Base-by-base conservation (phyloP, 2,113 vertebrate genomes). In the Pseudorectes ferrugineus region DNA sequence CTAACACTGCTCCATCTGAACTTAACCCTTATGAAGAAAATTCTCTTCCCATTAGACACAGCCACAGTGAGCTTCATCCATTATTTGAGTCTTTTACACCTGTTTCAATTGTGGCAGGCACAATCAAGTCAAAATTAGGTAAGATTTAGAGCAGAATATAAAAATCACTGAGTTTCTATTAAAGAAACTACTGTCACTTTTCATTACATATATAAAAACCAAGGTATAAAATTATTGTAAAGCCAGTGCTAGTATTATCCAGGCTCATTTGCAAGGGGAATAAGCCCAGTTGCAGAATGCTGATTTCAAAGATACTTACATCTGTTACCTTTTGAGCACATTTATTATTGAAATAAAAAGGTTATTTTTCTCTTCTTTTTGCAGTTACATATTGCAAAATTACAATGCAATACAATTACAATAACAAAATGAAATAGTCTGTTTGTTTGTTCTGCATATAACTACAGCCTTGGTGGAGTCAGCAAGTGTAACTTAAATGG, bases 141-240 rank as follows among this genome's bases (percentile, higher is more conserved):
- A 85, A 51, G 19, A 45, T 40, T 43, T 66, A 51, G 26, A 65
- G 21, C 19, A 74, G 28, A 59, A 77, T 19, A 73, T 7, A 84
- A 35, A 79, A 91, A 42, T 54, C 43, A 22, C 7, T 5, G 8
- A 38, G 29, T 55, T 77, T 48, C n/a, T 71, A 22, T 8, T 80
- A 15, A 88, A 72, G 8, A 48, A 49, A 68, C 14, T 55, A n/a
- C 12, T 28, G 9, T 29, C 12, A 28, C 17, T 49, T 62, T 77
- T 52, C 2, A 3, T 28, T 57, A 58, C 11, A 22, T 0, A 24
- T 14, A 48, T n/a, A 59, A 73, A 83, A 83, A 43, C 0, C 16
- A 84, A 83, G 7, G 16, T 11, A 68, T 28, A 46, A 75, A 81
- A 72, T 51, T 51, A 74, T 85, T 9, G 3, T 11, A 65, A 89